Percentiles rank a stretch among this genome's conserved stretches.
Evolutionary conservation across 1,140 invertebrate species (phyloP).

Genomic region (Lepidurus couesii): DNA sequence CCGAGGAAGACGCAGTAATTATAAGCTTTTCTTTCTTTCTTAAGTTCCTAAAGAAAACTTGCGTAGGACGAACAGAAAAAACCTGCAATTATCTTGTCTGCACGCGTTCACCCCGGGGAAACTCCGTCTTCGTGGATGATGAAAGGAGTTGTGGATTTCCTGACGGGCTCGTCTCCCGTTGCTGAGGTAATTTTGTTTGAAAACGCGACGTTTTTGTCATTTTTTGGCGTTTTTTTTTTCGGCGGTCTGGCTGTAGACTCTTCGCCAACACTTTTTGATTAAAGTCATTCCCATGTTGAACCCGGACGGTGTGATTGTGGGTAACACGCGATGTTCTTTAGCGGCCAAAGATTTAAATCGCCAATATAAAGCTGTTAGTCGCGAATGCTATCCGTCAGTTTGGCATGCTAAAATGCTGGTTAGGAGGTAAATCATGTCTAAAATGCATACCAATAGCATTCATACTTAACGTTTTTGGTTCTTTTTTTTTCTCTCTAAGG

Average conservation of each 20-base stretch:
- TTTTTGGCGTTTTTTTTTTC: not conserved
- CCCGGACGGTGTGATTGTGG: slow-evolving; percentile 92
- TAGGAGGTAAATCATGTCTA: slow-evolving; percentile 53
- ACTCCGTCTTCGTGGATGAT: slow-evolving; percentile 93
- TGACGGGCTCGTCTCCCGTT: slow-evolving; percentile 58
- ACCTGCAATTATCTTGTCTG: slow-evolving; percentile 77
- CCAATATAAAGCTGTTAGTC: slow-evolving; percentile 72
- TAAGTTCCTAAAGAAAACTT: slow-evolving; percentile 30
- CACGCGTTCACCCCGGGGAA: slow-evolving; percentile 91
- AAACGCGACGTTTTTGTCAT: slow-evolving; percentile 41
- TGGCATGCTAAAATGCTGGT: slow-evolving; percentile 81
- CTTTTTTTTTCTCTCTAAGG: slow-evolving; percentile 46
- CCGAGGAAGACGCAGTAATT: slow-evolving; percentile 28
- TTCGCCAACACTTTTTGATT: slow-evolving; percentile 91
- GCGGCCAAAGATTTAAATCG: slow-evolving; percentile 81
- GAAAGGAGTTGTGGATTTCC: slow-evolving; percentile 88
- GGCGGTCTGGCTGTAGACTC: slow-evolving; percentile 49
- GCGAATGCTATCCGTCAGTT: slow-evolving; percentile 84
- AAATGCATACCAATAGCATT: slow-evolving; percentile 6
- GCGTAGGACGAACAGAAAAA: slow-evolving; percentile 55
- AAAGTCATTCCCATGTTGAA: slow-evolving; percentile 94
- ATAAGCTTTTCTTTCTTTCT: not conserved
- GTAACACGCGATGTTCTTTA: slow-evolving; percentile 82
- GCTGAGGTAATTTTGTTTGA: slow-evolving; percentile 41
- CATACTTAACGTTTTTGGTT: not conserved